Conservation (phyloP, 92 coral and sea anemone genomes). For the Heliopora coerulea region DNA sequence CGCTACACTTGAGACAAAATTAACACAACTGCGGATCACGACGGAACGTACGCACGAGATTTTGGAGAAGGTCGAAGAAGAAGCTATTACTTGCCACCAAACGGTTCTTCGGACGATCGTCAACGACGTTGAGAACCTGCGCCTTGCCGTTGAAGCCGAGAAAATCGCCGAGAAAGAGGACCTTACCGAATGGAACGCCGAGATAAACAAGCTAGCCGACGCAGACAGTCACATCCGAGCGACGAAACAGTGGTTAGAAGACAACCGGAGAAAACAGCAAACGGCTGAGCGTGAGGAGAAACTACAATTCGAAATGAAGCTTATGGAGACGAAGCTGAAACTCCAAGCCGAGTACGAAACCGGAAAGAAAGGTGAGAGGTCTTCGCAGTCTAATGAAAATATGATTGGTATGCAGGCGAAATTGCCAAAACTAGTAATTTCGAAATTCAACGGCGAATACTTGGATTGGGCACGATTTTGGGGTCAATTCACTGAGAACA, state of each 20-base stretch:
- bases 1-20: constrained; percentile 37
- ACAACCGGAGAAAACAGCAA: background rate
- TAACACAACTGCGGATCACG: constrained; percentile 39
- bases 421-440: constrained; percentile 42
- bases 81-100: constrained; percentile 35
- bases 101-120: constrained; percentile 11
- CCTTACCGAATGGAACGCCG: constrained; percentile 31
- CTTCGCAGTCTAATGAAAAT: background rate
- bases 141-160: constrained; percentile 43
- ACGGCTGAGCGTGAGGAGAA: constrained; percentile 12
- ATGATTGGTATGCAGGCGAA: constrained; percentile 25
- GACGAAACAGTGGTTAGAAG: constrained; percentile 21
- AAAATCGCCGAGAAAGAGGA: constrained; percentile 35
- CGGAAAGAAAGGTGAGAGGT: background rate
- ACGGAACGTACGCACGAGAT: constrained; percentile 43
- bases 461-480: constrained; percentile 47
- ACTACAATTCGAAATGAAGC: constrained; percentile 19
- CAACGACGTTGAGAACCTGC: constrained; percentile 27
- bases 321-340: constrained; percentile 20
- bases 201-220: constrained; percentile 6
- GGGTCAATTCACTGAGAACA: constrained; percentile 44
- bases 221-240: constrained; percentile 15
- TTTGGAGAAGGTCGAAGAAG: constrained; percentile 39
- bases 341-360: background rate
- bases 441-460: constrained; percentile 37